A percentile compares a stretch with the other conserved stretches of the same genome.
phyloP scores from a whole-genome alignment of 2,888 invertebrate species.

The Silvanus unidentatus region DNA sequence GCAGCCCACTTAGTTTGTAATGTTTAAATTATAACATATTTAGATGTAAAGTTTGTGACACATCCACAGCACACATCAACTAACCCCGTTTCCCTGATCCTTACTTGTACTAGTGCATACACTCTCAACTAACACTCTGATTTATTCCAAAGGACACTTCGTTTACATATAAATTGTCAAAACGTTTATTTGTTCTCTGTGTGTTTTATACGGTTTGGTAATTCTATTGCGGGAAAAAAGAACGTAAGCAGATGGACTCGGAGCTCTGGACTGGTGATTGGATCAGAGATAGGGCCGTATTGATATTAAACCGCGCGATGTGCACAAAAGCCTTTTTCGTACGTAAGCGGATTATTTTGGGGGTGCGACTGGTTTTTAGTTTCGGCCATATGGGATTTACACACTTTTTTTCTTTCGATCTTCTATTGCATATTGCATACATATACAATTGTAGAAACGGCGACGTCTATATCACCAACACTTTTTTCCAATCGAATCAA shows the following conservation, averaged over 20 bases:
- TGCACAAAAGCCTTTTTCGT: slow-evolving; percentile 35
- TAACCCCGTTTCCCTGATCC: no score
- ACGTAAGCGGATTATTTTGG: slow-evolving; percentile 35
- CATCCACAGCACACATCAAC: not conserved
- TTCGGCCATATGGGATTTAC: slow-evolving; percentile 15
- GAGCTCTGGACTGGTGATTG: slow-evolving; percentile 22
- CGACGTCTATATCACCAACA: no score
- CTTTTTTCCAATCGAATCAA: no score
- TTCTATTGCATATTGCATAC: no score
- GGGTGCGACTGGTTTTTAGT: slow-evolving; percentile 42
- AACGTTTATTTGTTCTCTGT: not conserved
- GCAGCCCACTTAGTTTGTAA: slow-evolving; percentile 32
- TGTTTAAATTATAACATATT: slow-evolving; percentile 39
- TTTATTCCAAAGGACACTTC: not conserved
- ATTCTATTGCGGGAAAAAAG: no score
- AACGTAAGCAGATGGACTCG: slow-evolving; percentile 30
- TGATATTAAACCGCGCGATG: slow-evolving; percentile 41
- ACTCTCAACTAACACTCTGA: no score
- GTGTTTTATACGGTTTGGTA: no score
- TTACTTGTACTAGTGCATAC: no score
- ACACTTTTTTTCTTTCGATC: not conserved
- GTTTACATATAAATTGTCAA: not conserved
- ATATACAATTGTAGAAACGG: no score
- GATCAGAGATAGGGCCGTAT: slow-evolving; percentile 40
- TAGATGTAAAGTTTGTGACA: slow-evolving; percentile 23